These are phyloP conservation scores for Podarcis muralis DNA, from an alignment of 2,113 vertebrate species.

Conservation along the genomic window DNA sequence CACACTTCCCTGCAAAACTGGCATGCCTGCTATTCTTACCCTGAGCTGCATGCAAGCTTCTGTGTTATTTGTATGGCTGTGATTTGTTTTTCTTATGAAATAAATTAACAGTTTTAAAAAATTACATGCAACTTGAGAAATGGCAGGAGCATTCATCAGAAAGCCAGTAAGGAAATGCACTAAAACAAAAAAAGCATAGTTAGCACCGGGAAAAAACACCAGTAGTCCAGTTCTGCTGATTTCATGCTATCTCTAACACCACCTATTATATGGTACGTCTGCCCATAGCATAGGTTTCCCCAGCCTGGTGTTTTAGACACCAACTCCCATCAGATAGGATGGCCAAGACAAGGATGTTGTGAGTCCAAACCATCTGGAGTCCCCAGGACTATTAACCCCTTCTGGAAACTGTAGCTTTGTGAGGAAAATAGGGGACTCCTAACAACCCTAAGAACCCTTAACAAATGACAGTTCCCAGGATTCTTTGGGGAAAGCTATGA, in stretches of 20 bases:
- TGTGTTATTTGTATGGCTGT: neutral
- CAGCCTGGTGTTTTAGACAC: too few relatives aligned
- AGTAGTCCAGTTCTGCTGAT: neutral
- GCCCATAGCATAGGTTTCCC: too few relatives aligned
- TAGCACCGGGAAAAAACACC: neutral
- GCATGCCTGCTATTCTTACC: neutral
- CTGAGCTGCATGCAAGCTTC: neutral
- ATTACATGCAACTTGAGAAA: neutral
- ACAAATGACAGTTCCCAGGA: too few relatives aligned
- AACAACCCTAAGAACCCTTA: too few relatives aligned
- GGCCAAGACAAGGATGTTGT: too few relatives aligned
- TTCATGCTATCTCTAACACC: neutral
- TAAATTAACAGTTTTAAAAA: neutral
- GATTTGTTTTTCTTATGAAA: neutral
- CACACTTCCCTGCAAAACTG: neutral
- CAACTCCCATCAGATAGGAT: too few relatives aligned
- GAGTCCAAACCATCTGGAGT: too few relatives aligned
- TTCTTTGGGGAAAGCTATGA: too few relatives aligned
- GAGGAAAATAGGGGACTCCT: too few relatives aligned
- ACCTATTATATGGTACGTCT: too few relatives aligned
- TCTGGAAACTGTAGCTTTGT: too few relatives aligned
- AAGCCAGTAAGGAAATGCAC: neutral
- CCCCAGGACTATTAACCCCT: too few relatives aligned
- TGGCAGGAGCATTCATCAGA: neutral
- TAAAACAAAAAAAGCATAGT: neutral